Evolutionary conservation across 2,888 invertebrate genomes (phyloP), one percentile per base, ranked within the genome.

Genomic region (Eubasilissa splendida): DNA sequence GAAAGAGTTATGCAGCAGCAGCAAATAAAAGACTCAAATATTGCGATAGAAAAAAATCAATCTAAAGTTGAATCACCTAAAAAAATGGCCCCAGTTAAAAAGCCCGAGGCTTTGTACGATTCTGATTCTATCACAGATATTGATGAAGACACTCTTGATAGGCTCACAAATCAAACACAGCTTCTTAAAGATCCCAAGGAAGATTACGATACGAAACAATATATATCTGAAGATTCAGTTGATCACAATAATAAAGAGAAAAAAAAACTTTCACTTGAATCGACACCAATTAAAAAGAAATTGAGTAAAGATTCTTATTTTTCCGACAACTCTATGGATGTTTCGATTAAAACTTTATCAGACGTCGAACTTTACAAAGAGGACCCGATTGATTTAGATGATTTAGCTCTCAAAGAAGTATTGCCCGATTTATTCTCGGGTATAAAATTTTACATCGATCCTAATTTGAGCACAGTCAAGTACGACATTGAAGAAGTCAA

Each of bases 401-500:
- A 73, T 42, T 60, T 71, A 8, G 54, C 9, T 22, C 22, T 78
- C 1, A 70, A 79, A 9, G 77, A 81, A 56, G 59, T 84, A 56
- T 84, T 93, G 82, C 90, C 90, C 2, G 87, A 88, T 83, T 87
- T 92, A 83, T 92, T 93, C 85, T 86, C 87, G 9, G 88, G 89
- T 0, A 86, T 87, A 81, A 87, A 87, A 76, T 92, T 93, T 86
- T 89, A 88, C 77, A 84, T 93, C 14, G 84, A 84, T 53, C 85
- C 84, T 9, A 83, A 76, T 7, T 76, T 84, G 63, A 53, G 1
- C 22, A 88, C 87, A 84, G 86, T 87, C 5, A 86, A 87, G 71
- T 87, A 89, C 73, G 86, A 86, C 66, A 85, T 86, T 3, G 85
- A 86, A 7, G 86, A 86, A 77, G 86, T 88, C 76, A 85, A 85